Conservation (phyloP, 2,113 vertebrate species). For the Typhlomys cinereus region DNA sequence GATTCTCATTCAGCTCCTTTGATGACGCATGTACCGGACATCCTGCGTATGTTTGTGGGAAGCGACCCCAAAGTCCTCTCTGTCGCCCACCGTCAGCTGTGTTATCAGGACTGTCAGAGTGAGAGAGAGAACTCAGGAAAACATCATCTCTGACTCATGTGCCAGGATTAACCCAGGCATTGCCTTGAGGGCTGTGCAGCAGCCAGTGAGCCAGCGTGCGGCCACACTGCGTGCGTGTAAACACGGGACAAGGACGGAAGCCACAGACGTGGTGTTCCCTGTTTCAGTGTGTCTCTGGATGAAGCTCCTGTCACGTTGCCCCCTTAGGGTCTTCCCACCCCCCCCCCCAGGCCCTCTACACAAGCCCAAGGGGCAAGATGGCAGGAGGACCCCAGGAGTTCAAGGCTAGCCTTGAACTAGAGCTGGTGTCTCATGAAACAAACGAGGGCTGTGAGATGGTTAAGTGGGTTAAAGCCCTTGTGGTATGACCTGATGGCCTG, state of each 20-base stretch:
- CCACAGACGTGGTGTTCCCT: neutral
- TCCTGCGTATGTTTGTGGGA: neutral
- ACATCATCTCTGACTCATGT: neutral
- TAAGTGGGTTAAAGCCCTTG: too few species aligned
- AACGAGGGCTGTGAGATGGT: too few species aligned
- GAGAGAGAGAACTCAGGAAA: neutral
- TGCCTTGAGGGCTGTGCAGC: neutral
- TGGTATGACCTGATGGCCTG: too few species aligned
- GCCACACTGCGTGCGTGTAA: neutral
- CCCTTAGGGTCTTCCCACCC: rapidly evolving
- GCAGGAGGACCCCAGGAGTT: neutral
- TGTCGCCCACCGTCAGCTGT: neutral
- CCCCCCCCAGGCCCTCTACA: rapidly evolving
- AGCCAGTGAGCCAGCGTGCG: neutral
- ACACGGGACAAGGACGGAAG: neutral
- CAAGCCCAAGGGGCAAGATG: neutral
- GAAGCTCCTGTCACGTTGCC: neutral
- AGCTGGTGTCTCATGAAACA: too few species aligned
- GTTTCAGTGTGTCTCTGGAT: neutral
- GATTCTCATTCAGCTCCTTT: rapidly evolving
- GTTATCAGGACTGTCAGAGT: neutral
- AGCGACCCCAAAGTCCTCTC: neutral
- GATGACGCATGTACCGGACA: rapidly evolving
- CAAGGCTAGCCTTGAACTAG: neutral
- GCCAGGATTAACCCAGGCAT: neutral